Evolutionary conservation across 2,797 vertebrate genomes (phyloP), one percentile per base, ranked within the genome.

Genomic region (Acomys russatus): DNA sequence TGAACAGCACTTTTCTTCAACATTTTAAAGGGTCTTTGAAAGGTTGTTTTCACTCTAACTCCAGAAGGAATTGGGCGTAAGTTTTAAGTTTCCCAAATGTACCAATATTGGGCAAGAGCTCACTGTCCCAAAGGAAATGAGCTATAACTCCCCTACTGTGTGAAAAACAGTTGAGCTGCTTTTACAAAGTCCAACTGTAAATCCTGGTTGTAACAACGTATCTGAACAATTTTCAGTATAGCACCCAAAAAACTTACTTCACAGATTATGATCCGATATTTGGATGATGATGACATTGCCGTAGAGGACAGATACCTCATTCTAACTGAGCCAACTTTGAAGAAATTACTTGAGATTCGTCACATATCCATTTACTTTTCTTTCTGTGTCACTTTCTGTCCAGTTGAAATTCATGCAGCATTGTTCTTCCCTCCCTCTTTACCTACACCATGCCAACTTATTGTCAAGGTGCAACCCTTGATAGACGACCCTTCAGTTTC

Each of bases 21-120:
- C 49, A 70, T 12, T 91, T 73, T 85, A 76, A 87, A 85, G 35
- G n/a, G 61, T 66, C 83, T 64, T 92, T 33, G 61, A 78, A 97
- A 87, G 15, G 64, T n/a, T n/a, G 64, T 70, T 90, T 71, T 73
- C 38, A 90, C 23, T 86, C 85, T 15, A 92, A 73, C 15, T 95
- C 56, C 77, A 79, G 77, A 87, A 85, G 33, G 63, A 25, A 30
- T 38, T 35, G 70, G 44, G 9, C 18, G 18, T 35, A 71, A 33
- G 20, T 70, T 91, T 83, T 87, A 91, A 79, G 90, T 22, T 87
- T 74, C 28, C 68, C 22, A 79, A 49, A 44, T 63, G 35, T 74
- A 38, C 30, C 18, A 38, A 18, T 4, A 79, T 77, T n/a, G 90
- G 30, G 28, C 20, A 8, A 88, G 15, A 63, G 2, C 33, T 88